Conservation (phyloP, 2,113 vertebrate genomes). For the Alectura lathami region DNA sequence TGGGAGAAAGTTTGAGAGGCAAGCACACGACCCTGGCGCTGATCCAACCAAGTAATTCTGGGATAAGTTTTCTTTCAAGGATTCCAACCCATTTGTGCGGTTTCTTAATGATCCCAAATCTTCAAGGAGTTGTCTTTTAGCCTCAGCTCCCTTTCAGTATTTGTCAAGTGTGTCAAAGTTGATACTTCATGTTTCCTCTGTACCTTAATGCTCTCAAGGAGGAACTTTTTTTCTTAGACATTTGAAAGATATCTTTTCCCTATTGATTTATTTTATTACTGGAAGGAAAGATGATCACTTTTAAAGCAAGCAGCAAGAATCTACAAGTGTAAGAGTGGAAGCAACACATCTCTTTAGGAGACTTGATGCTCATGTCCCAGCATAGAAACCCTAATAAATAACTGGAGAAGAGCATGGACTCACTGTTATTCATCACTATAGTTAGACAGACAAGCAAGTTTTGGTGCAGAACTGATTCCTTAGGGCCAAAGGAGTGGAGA, state of each 20-base stretch:
- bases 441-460: neutral
- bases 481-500: neutral
- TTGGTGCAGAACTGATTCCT: neutral
- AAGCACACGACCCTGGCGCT: neutral
- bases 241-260: neutral
- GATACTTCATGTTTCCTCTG: neutral
- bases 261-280: neutral
- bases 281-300: neutral
- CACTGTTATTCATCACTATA: neutral
- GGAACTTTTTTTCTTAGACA: neutral
- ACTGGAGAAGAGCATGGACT: neutral
- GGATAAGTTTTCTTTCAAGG: constrained; percentile 52
- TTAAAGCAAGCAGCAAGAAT: neutral
- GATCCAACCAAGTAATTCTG: constrained; percentile 22
- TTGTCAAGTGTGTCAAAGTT: constrained; percentile 32
- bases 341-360: neutral
- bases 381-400: neutral
- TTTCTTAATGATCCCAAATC: constrained; percentile 45
- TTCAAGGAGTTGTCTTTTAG: constrained; percentile 32
- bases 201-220: neutral
- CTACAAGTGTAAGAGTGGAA: neutral
- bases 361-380: neutral
- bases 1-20: neutral
- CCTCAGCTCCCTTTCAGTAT: constrained; percentile 22
- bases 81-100: constrained; percentile 28